phyloP scores from a whole-genome alignment of 2,113 vertebrate species.

The Pollimyrus isidori region DNA sequence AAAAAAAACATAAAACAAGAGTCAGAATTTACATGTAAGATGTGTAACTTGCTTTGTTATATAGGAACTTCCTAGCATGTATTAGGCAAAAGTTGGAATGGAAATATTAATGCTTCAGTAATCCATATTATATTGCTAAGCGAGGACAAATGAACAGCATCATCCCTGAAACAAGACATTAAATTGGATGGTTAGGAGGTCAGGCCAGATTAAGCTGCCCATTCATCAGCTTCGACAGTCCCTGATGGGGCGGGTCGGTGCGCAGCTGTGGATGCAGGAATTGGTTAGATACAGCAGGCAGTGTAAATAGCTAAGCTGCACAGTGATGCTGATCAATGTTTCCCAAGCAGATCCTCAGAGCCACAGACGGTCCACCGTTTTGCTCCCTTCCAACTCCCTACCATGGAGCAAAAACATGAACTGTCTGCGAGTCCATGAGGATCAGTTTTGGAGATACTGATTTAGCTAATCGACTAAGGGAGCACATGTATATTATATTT shows the following conservation, averaged over 20 bases:
- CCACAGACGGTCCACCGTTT: background rate
- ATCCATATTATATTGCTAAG: background rate
- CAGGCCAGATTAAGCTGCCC: background rate
- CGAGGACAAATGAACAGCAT: background rate
- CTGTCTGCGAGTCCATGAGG: background rate
- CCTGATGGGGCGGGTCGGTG: background rate
- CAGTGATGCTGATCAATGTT: background rate
- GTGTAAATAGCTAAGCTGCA: background rate
- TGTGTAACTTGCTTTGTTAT: background rate
- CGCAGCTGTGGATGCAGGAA: background rate
- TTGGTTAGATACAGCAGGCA: background rate
- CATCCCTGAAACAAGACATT: background rate
- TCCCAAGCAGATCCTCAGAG: background rate
- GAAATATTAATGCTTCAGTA: background rate
- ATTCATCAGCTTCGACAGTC: background rate
- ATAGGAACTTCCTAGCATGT: background rate
- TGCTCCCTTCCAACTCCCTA: background rate
- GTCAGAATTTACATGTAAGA: too few relatives aligned
- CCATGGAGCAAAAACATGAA: background rate
- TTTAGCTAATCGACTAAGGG: background rate
- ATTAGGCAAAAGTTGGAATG: background rate
- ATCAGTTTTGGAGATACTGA: background rate
- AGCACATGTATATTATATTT: background rate
- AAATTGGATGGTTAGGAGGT: conserved; percentile 15
- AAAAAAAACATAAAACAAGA: background rate